Evolutionary conservation across 2,113 vertebrate genomes (phyloP).

Genomic region (Eurypyga helias): DNA sequence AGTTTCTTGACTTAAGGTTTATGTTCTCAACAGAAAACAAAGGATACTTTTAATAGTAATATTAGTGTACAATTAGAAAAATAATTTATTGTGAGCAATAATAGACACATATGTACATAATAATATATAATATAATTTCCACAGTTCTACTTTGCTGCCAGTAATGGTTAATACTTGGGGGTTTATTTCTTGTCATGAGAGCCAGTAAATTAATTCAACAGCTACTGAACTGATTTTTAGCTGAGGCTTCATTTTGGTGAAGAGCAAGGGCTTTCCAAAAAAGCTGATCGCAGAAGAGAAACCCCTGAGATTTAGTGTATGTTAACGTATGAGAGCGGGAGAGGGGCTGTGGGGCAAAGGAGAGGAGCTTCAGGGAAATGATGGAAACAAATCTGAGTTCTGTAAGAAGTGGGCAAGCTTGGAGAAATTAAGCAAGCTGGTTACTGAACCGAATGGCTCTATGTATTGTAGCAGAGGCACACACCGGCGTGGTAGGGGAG

Average conservation of each 20-base stretch:
- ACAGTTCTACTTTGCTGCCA: background rate
- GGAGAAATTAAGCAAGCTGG: background rate
- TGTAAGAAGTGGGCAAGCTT: background rate
- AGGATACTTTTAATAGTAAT: background rate
- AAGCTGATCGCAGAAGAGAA: background rate
- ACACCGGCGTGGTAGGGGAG: rapidly evolving
- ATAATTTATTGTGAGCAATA: background rate
- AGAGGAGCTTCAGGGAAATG: background rate
- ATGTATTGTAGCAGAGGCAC: background rate
- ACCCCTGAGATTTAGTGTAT: background rate
- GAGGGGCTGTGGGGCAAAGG: background rate
- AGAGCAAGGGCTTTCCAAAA: background rate
- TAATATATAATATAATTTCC: too few relatives aligned
- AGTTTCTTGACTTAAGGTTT: background rate
- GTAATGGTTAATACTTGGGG: background rate
- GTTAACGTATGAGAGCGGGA: background rate
- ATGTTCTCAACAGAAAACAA: background rate
- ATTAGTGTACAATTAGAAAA: background rate
- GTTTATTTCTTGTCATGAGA: background rate
- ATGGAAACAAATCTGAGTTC: background rate
- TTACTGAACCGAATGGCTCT: background rate
- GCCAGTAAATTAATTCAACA: background rate
- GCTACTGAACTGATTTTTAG: background rate
- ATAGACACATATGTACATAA: background rate
- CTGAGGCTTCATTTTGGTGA: background rate